phyloP scores from a whole-genome alignment of 30 jellyfish, hydroid and myxozoan genomes.

The Haliclystus octoradiatus region DNA sequence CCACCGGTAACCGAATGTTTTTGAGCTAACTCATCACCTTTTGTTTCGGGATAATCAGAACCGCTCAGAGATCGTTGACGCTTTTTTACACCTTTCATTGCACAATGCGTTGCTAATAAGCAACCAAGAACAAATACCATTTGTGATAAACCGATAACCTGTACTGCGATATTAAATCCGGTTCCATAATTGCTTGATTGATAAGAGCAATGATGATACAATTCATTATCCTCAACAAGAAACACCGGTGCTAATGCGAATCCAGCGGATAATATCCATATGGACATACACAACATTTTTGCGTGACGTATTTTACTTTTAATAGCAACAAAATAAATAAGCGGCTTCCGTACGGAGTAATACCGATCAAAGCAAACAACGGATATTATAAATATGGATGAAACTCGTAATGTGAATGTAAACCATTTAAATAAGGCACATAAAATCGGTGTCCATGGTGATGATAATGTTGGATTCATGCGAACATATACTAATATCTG shows the following conservation, averaged over 20 bases:
- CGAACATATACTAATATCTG: slow-evolving; percentile 32
- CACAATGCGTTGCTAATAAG: neutral
- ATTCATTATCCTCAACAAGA: slow-evolving; percentile 12
- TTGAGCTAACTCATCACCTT: neutral
- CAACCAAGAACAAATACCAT: slow-evolving; percentile 38
- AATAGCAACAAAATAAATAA: slow-evolving; percentile 37
- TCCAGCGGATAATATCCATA: slow-evolving; percentile 42
- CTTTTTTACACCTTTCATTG: neutral
- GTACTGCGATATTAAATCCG: slow-evolving; percentile 30
- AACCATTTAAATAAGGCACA: slow-evolving; percentile 37
- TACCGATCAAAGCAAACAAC: slow-evolving; percentile 57
- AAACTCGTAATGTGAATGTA: slow-evolving; percentile 27
- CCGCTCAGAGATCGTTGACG: neutral
- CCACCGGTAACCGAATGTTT: neutral
- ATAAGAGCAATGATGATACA: slow-evolving; percentile 19
- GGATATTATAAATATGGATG: slow-evolving; percentile 48
- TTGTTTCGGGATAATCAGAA: neutral
- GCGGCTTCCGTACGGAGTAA: slow-evolving; percentile 42
- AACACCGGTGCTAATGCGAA: slow-evolving; percentile 45
- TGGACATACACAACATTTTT: slow-evolving; percentile 16
- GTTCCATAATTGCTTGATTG: slow-evolving; percentile 39
- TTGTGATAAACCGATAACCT: slow-evolving; percentile 41
- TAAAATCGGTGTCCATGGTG: slow-evolving; percentile 20
- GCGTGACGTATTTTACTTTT: slow-evolving; percentile 34
- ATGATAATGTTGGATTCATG: slow-evolving; percentile 5